Percentiles rank a stretch among this genome's conserved stretches.
Conservation (phyloP, 2,797 vertebrate genomes). For the Antrozous pallidus region DNA sequence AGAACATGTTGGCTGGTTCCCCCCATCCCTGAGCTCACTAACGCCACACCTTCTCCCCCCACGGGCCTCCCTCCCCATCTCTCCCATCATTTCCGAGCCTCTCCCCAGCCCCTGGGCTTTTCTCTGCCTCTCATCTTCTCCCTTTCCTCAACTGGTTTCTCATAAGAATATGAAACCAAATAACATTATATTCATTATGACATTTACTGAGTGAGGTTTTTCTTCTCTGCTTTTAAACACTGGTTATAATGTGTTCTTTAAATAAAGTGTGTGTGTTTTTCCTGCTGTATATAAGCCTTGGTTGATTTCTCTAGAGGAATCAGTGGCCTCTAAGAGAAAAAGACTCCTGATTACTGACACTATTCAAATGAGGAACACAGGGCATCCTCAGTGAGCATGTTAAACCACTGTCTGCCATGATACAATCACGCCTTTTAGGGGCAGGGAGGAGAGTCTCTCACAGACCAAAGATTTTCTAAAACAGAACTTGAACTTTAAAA, state of each 20-base stretch:
- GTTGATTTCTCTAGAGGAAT: slow-evolving; percentile 60
- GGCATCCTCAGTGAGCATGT: slow-evolving; percentile 55
- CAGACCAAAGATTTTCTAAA: slow-evolving; percentile 7
- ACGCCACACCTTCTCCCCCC: too few species aligned
- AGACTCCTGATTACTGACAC: slow-evolving; percentile 30
- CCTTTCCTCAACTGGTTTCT: neutral
- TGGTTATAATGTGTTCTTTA: slow-evolving; percentile 49
- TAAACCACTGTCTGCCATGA: neutral
- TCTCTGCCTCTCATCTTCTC: neutral
- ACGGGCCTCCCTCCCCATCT: rapidly evolving
- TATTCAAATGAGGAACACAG: slow-evolving; percentile 61
- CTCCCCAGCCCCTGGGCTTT: neutral
- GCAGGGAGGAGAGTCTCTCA: slow-evolving; percentile 39
- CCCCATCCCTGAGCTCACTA: neutral
- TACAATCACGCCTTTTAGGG: slow-evolving; percentile 60
- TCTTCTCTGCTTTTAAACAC: slow-evolving; percentile 44
- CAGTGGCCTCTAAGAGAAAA: slow-evolving; percentile 55
- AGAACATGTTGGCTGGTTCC: neutral
- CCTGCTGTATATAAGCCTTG: slow-evolving; percentile 41
- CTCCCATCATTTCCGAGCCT: neutral
- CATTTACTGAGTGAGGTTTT: slow-evolving; percentile 27
- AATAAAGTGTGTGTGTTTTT: neutral
- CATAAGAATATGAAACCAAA: slow-evolving; percentile 20
- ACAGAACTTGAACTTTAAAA: neutral
- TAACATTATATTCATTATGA: neutral